Conservation (phyloP, 2,113 vertebrate genomes). For the Chascanopsetta lugubris region DNA sequence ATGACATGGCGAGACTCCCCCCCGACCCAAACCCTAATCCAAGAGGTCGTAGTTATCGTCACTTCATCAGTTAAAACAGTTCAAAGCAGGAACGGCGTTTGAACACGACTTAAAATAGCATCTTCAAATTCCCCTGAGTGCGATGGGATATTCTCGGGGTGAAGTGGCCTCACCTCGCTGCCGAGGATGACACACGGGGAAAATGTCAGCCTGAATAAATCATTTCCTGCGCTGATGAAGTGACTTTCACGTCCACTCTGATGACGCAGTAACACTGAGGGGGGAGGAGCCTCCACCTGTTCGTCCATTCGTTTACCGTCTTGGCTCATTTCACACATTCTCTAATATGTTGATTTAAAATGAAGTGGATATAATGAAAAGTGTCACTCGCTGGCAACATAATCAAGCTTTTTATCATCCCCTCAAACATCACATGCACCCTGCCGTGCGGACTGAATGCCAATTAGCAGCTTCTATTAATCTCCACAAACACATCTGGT, state of each 20-base stretch:
- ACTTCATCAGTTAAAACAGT: too few species aligned
- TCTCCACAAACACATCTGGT: constrained; percentile 1
- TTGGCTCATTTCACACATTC: background rate
- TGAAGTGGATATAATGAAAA: too few species aligned
- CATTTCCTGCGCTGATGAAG: constrained; percentile 39
- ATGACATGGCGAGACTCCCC: too few species aligned
- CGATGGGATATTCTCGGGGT: constrained; percentile 29
- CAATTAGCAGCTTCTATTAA: constrained; percentile 27
- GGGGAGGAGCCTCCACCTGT: background rate
- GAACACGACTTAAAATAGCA: background rate
- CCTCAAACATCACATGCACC: constrained; percentile 19
- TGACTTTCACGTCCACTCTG: constrained; percentile 18
- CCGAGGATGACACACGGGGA: constrained; percentile 16
- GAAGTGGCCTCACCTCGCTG: constrained; percentile 19
- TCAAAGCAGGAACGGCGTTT: too few species aligned
- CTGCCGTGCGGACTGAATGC: constrained; percentile 20
- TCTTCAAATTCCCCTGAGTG: constrained; percentile 8
- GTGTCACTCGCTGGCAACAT: too few species aligned
- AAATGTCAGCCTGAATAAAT: constrained; percentile 52
- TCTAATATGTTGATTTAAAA: background rate
- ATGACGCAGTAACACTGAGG: background rate
- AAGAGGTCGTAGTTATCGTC: too few species aligned
- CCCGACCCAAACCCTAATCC: too few species aligned
- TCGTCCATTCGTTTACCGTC: background rate
- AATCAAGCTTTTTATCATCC: constrained; percentile 36